Percentiles rank a stretch among this genome's conserved stretches.
Conservation (phyloP, 2,797 vertebrate genomes). For the Eospalax fontanierii region DNA sequence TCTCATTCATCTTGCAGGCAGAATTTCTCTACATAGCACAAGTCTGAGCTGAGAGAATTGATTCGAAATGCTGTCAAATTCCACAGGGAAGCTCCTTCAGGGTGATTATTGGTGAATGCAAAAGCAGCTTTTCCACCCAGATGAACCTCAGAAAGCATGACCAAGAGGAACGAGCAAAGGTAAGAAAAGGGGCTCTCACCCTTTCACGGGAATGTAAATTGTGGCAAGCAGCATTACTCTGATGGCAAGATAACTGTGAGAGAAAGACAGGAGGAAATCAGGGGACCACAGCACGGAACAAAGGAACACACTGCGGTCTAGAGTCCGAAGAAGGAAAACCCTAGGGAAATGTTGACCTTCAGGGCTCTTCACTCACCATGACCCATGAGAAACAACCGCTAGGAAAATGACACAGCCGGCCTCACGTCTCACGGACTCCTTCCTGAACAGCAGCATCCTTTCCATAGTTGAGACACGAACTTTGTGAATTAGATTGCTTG, state of each 20-base stretch:
- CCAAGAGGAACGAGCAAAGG: not conserved
- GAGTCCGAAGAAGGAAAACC: not conserved
- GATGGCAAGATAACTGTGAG: not conserved
- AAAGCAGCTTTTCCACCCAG: not conserved
- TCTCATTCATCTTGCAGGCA: conserved; percentile 60
- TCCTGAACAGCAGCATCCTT: conserved; percentile 24
- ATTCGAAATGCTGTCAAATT: conserved; percentile 20
- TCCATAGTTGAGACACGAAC: not conserved
- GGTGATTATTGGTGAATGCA: conserved; percentile 35
- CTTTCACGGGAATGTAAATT: conserved; percentile 26
- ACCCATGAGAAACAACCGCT: not conserved
- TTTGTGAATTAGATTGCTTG: not conserved
- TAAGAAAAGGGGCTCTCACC: not conserved
- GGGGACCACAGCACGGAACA: not conserved
- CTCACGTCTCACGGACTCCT: not conserved
- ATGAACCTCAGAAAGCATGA: conserved; percentile 45
- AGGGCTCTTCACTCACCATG: not conserved
- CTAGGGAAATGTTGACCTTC: not conserved
- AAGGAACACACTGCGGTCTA: not conserved
- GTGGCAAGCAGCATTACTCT: not conserved
- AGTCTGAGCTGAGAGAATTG: conserved; percentile 40
- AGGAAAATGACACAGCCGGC: not conserved
- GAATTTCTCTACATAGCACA: conserved; percentile 13
- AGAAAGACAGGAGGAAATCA: conserved; percentile 46
- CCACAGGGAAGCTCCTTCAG: not conserved